Evolutionary conservation across 2,113 vertebrate genomes (phyloP), one percentile per base, ranked within the genome.

Genomic region (Scomber japonicus): DNA sequence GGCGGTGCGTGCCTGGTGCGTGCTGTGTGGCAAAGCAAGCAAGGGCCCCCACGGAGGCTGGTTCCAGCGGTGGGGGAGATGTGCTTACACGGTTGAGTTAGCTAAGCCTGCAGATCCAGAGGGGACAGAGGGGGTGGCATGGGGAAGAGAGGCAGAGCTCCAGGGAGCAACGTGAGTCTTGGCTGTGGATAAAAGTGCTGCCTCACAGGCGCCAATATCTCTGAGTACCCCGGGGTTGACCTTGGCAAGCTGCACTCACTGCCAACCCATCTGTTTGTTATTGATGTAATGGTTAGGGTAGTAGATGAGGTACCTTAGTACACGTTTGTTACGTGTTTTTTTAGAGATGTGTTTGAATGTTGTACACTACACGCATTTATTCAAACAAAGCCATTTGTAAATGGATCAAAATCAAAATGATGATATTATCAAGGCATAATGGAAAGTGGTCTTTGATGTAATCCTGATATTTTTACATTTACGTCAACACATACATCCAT

Each of bases 31-130:
- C 74, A 83, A 89, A 91, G 83, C 81, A 80, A 83, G 88, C 87
- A 16, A 19, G 66, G 77, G 69, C 71, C 83, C 82, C 86, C 24
- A 72, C 72, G 53, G 84, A 88, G 75, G 82, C 75, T 62, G 81
- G 78, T 73, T 91, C 87, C 85, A 89, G 88, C 55, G 54, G 83
- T 78, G 75, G 77, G 81, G 75, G 85, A 85, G 82, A 83, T 84
- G 88, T 90, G 89, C 84, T 91, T 91, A 92, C 82, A 93, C 85
- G 90, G 86, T 91, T 92, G 88, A 92, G 84, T 93, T 92, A 63
- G 85, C 86, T 93, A 93, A 94, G 91, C 93, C 86, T 55, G 84
- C 71, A 87, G 86, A 92, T 92, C 91, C 86, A 83, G 90, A 85
- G 81, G 89, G 91, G 86, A 88, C 75, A 68, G 78, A 85, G 71